Evolutionary conservation across 2,797 vertebrate species (phyloP), one percentile per base, ranked within the genome.

Genomic region (Falco naumanni): DNA sequence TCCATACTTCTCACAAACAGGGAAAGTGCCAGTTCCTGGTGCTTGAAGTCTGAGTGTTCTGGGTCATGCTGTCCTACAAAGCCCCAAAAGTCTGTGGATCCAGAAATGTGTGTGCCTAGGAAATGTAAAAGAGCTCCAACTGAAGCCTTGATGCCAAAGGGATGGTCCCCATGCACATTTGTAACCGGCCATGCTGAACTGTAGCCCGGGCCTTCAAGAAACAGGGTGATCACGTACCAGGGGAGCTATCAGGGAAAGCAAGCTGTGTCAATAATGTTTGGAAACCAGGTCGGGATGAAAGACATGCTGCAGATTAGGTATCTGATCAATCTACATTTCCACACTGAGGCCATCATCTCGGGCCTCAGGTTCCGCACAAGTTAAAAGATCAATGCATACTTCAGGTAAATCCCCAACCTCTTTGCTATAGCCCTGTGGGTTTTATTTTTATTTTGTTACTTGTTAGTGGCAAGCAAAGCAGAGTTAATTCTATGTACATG

Each of bases 291-390:
- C 0, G 7, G 93, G 91, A 87, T 92, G 94, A 96, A 93, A 96
- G 90, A 77, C 66, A 45, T 48, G 59, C 45, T 92, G 31, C 76
- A 93, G 95, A 93, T 95, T 95, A 95, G 59, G 24, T 89, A 96
- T 95, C 95, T 93, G 82, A 93, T 94, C 95, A 89, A 92, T 95
- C 92, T 82, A 3, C 6, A 6, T 92, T 97, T 95, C 95, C 90
- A 88, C 91, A 86, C 91, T 41, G 33, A 79, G n/a, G 37, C 70
- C 64, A 61, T 65, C 76, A 72, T 79, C 87, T 70, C 63, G 71
- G 69, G 59, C 37, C 57, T 14, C 7, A 2, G 20, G 74, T 94
- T 82, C 86, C 91, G 51, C 43, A 63, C 71, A 51, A 83, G 54
- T 75, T 85, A 47, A 80, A 86, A 74, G 92, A 94, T 83, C 87